Conservation (phyloP, 2,888 invertebrate genomes). For the Himalopsyche tibetana region DNA sequence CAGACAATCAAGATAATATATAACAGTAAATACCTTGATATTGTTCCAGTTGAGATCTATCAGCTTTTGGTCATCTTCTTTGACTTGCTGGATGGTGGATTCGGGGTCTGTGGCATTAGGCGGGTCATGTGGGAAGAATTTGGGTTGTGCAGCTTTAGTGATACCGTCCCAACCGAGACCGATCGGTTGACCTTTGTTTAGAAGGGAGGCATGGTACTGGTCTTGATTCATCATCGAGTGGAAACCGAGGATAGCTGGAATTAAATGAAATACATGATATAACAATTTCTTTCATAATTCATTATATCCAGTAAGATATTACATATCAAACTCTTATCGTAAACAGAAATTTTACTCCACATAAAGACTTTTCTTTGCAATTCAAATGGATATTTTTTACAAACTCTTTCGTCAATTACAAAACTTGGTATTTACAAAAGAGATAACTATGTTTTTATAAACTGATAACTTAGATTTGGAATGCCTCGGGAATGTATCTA, state of each 20-base stretch:
- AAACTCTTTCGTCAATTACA: too few relatives aligned
- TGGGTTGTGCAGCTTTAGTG: conserved; percentile 94
- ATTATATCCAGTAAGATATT: too few relatives aligned
- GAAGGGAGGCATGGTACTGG: conserved; percentile 97
- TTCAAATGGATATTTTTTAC: too few relatives aligned
- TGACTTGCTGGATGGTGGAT: conserved; percentile 91
- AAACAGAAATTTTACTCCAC: neutral
- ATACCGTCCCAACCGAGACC: conserved; percentile 96
- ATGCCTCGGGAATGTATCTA: too few relatives aligned
- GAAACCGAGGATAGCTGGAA: conserved; percentile 96
- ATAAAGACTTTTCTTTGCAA: too few relatives aligned
- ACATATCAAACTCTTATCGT: neutral
- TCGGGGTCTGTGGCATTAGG: conserved; percentile 98
- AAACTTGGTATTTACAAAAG: too few relatives aligned
- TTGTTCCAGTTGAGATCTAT: conserved; percentile 99
- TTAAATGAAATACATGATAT: conserved; percentile 51
- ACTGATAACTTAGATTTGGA: too few relatives aligned
- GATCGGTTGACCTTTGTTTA: conserved; percentile 93
- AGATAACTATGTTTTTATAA: too few relatives aligned
- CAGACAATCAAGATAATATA: conserved; percentile 3
- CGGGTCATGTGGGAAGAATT: conserved; percentile 94
- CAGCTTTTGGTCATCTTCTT: conserved; percentile 91
- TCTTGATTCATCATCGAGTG: conserved; percentile 99
- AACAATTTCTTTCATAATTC: neutral
- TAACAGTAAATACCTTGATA: conserved; percentile 86